Conservation (phyloP, 1,140 invertebrate genomes). For the Leptestheria dahalacensis region DNA sequence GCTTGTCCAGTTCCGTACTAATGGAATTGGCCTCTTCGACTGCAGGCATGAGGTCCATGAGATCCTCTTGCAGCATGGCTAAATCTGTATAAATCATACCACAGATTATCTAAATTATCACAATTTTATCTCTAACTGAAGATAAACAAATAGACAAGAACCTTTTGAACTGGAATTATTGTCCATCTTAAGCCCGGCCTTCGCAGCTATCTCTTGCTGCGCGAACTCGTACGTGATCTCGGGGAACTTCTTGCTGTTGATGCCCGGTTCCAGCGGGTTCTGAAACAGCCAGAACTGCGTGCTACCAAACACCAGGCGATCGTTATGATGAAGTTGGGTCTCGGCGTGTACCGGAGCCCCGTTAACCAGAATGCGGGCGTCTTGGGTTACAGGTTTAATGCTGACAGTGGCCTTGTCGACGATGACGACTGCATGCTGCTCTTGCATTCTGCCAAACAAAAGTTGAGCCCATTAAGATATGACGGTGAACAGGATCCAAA, state of each 20-base stretch:
- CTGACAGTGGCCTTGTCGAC: constrained; percentile 28
- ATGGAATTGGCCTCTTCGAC: constrained; percentile 44
- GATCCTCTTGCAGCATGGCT: constrained; percentile 37
- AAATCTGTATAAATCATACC: constrained; percentile 27
- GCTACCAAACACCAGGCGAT: constrained; percentile 40
- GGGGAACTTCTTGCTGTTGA: constrained; percentile 28
- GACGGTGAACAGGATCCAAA: neutral
- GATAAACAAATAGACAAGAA: too few relatives aligned
- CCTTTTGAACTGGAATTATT: constrained; percentile 16
- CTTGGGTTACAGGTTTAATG: constrained; percentile 31
- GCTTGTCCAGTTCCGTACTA: constrained; percentile 40
- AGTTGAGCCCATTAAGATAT: neutral
- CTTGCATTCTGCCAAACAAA: constrained; percentile 31
- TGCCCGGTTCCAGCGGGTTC: constrained; percentile 30
- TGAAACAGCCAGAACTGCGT: constrained; percentile 42
- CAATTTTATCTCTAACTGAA: too few relatives aligned
- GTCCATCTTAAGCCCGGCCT: constrained; percentile 35
- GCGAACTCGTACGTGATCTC: constrained; percentile 39
- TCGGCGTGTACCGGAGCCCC: constrained; percentile 23
- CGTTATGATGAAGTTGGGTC: constrained; percentile 36
- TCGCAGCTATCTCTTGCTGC: constrained; percentile 42
- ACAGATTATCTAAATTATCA: neutral
- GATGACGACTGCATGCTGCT: constrained; percentile 37
- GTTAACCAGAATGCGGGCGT: constrained; percentile 38
- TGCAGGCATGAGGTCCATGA: constrained; percentile 39